Evolutionary conservation across 2,113 vertebrate species (phyloP).

Genomic region (Arothron firmamentum): DNA sequence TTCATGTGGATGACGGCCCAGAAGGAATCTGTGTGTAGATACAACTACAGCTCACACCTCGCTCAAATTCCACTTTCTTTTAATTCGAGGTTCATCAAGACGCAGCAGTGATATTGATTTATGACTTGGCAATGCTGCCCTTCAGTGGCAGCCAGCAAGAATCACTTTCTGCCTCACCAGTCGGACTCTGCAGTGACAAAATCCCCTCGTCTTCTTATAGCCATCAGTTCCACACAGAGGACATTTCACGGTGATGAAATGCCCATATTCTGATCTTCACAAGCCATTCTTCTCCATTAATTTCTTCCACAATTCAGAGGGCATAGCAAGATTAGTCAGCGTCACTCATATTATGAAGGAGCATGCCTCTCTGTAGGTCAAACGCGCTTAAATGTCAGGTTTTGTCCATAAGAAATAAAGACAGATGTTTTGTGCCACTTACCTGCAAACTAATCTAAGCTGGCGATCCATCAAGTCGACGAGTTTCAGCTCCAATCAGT

Average conservation of each 20-base stretch:
- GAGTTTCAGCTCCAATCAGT: conserved; percentile 35
- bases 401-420: conserved; percentile 55
- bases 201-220: conserved; percentile 7
- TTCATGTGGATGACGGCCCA: conserved; percentile 26
- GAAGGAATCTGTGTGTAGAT: conserved; percentile 17
- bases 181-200: conserved; percentile 5
- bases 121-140: conserved; percentile 74
- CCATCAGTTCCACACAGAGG: conserved; percentile 25
- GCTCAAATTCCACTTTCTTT: conserved; percentile 20
- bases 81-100: conserved; percentile 38
- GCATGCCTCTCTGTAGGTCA: conserved; percentile 46
- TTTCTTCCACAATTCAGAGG: conserved; percentile 16
- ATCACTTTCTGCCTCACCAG: conserved; percentile 49
- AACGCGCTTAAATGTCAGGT: conserved; percentile 59
- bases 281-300: conserved; percentile 46
- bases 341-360: conserved; percentile 30
- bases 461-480: conserved; percentile 55
- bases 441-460: conserved; percentile 50
- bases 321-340: conserved; percentile 43
- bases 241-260: conserved; percentile 36
- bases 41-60: conserved; percentile 2
- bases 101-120: conserved; percentile 55
- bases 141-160: conserved; percentile 68
- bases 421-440: conserved; percentile 58
- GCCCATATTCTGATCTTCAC: conserved; percentile 26